Conservation (phyloP, 2,888 invertebrate genomes). For the Boloria selene region DNA sequence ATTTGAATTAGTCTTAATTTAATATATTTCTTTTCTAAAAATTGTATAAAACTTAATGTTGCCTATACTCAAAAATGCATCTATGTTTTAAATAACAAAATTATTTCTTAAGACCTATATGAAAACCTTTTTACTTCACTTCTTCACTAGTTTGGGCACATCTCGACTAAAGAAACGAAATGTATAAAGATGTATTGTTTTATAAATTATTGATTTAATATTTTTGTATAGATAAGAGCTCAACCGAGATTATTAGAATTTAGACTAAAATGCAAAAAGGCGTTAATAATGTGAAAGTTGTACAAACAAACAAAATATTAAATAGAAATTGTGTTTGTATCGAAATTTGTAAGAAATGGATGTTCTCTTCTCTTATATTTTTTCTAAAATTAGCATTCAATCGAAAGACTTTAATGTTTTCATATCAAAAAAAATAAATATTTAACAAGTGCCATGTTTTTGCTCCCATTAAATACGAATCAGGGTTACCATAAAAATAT, state of each 20-base stretch:
- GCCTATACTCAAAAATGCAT: too few relatives aligned
- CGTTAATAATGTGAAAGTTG: not conserved
- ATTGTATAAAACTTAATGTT: too few relatives aligned
- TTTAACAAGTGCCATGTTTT: conserved; percentile 3
- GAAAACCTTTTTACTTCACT: too few relatives aligned
- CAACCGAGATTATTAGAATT: conserved; percentile 16
- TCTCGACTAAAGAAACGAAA: not conserved
- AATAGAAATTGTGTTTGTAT: conserved; percentile 3
- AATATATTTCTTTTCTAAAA: too few relatives aligned
- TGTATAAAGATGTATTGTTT: not conserved
- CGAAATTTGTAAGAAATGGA: too few relatives aligned
- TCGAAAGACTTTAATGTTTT: not conserved
- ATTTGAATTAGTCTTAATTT: too few relatives aligned
- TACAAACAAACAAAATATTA: conserved; percentile 1
- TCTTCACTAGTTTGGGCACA: conserved; percentile 10
- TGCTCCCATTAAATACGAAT: not conserved
- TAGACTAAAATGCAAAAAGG: not conserved
- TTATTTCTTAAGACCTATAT: too few relatives aligned
- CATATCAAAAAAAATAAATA: not conserved
- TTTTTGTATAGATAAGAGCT: conserved; percentile 22
- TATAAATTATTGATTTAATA: not conserved
- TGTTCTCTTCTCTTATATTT: too few relatives aligned
- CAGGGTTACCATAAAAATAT: conserved; percentile 12
- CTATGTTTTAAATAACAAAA: too few relatives aligned
- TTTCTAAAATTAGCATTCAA: not conserved